A percentile compares a stretch with the other conserved stretches of the same genome.
These are phyloP conservation scores for Garra rufa DNA, from an alignment of 2,113 vertebrate species.

Conservation along the genomic window DNA sequence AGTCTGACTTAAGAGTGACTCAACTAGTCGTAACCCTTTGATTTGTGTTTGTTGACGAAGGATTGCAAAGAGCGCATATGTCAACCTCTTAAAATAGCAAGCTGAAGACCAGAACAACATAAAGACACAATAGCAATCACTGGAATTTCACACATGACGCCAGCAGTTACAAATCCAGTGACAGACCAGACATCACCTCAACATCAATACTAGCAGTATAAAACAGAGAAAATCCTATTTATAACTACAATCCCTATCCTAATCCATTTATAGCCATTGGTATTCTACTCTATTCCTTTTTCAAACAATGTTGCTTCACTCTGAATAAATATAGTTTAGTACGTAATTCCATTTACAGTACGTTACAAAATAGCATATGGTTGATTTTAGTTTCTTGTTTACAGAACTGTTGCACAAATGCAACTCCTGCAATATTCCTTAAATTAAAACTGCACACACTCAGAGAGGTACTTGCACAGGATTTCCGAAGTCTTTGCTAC, in stretches of 20 bases:
- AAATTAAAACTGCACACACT: background rate
- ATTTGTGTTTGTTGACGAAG: conserved; percentile 19
- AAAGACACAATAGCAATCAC: conserved; percentile 51
- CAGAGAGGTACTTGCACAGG: conserved; percentile 4
- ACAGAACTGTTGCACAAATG: background rate
- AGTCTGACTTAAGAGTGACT: background rate
- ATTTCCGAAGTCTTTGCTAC: background rate
- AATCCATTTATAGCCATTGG: background rate
- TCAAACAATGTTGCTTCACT: background rate
- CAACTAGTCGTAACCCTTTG: background rate
- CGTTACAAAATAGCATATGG: background rate
- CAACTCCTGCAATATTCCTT: background rate
- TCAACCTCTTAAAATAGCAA: conserved; percentile 45
- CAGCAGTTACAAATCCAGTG: conserved; percentile 25
- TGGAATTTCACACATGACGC: conserved; percentile 50
- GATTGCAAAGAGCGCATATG: conserved; percentile 50
- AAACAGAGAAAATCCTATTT: background rate
- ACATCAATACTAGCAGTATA: background rate
- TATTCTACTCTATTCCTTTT: background rate
- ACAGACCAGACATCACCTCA: background rate
- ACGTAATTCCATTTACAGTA: background rate
- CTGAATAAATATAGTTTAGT: background rate
- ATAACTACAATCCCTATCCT: background rate
- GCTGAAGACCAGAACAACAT: conserved; percentile 42
- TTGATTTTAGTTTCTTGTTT: background rate